Conservation (phyloP, 2,888 invertebrate genomes). For the Epistrophe eligans region DNA sequence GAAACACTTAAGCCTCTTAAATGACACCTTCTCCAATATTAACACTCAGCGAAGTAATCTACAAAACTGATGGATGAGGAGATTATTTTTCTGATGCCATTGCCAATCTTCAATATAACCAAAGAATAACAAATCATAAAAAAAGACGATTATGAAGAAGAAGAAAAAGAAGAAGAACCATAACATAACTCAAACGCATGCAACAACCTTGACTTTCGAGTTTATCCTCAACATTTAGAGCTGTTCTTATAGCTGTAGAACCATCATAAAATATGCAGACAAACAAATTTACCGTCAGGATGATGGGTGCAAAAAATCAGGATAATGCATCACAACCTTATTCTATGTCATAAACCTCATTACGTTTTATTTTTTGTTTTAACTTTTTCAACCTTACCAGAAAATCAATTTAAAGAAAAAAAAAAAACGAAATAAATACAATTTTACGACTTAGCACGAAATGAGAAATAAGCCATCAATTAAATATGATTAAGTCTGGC, state of each 20-base stretch:
- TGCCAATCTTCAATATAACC: constrained; percentile 12
- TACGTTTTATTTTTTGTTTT: background rate
- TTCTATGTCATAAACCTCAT: constrained; percentile 29
- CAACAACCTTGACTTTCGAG: constrained; percentile 66
- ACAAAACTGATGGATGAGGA: constrained; percentile 47
- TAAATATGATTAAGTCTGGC: constrained; percentile 45
- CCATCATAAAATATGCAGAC: constrained; percentile 21
- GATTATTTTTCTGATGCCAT: constrained; percentile 15
- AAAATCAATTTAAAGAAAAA: constrained; percentile 47
- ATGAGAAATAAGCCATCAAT: constrained; percentile 50
- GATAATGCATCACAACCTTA: constrained; percentile 7
- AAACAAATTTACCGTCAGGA: constrained; percentile 17
- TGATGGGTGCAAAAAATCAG: background rate
- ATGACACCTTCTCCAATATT: constrained; percentile 26
- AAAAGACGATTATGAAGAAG: constrained; percentile 24
- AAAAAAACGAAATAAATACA: constrained; percentile 10
- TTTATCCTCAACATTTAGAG: constrained; percentile 51
- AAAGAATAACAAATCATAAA: constrained; percentile 19
- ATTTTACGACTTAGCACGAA: constrained; percentile 48
- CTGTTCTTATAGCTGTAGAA: constrained; percentile 14
- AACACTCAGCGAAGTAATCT: constrained; percentile 28
- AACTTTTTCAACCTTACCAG: background rate
- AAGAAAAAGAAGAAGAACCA: constrained; percentile 30
- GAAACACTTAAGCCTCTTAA: constrained; percentile 51
- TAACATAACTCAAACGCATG: constrained; percentile 39